Base-by-base conservation (phyloP, 2,113 vertebrate species). In the Ammodytes marinus region DNA sequence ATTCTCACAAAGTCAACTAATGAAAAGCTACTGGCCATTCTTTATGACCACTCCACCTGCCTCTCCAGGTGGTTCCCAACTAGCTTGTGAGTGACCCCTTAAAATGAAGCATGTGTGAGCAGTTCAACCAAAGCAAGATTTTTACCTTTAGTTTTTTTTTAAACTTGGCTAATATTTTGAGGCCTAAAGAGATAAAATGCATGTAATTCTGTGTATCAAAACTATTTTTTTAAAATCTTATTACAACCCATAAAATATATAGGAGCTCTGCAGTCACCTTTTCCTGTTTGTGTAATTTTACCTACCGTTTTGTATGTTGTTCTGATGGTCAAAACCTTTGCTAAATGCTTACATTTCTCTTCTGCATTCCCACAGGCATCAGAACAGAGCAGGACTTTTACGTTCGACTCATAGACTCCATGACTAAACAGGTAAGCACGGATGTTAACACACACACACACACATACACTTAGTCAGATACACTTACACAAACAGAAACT, bases 301-400 rank as follows among this genome's bases (percentile, higher is more conserved):
- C 11, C 59, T 40, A 39, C 5, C 39, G 13, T 64, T 78, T 69
- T 66, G 14, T 61, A 1, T 72, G 13, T 47, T 71, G 42, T 10
- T 72, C 19, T 60, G 43, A 5, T 61, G 49, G 40, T 65, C 6
- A 52, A 55, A 77, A 76, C 69, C 40, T 7, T 17, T 42, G 60
- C 19, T 10, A 55, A 71, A 10, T 68, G 52, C 58, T 77, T 72
- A 42, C 14, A 49, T 1, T 64, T 59, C 79, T 69, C 69, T 77
- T 78, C 74, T 87, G 65, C 53, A 35, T 79, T 55, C 71, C 46
- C 66, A 86, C 88, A 93, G 93, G 94, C 77, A 92, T 93, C 92
- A 91, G 93, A 91, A 93, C 93, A 80, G 93, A 94, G n/a, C 93
- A 94, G 81, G 93, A 94, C 89, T 92, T 94, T 70, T 94, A 92